Conservation (phyloP, 2,113 vertebrate species). For the Todiramphus chloris region DNA sequence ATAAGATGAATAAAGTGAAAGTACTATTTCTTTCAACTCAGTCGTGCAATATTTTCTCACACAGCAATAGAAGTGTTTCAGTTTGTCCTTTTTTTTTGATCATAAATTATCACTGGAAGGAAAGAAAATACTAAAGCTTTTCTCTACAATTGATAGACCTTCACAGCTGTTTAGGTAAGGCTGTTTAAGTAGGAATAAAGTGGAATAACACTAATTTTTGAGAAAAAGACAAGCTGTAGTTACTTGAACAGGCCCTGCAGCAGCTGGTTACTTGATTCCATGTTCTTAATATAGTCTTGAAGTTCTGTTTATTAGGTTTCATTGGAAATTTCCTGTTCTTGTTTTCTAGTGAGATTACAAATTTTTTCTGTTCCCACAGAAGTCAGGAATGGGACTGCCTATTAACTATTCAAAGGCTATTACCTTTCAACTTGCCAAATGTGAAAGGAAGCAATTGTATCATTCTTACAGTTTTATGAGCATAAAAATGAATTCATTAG, state of each 20-base stretch:
- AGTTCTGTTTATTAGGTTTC: neutral
- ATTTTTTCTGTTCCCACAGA: neutral
- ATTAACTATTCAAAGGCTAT: neutral
- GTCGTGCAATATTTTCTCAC: neutral
- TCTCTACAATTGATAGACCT: neutral
- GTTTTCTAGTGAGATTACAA: neutral
- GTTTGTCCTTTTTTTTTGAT: neutral
- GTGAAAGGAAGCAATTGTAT: constrained; percentile 17
- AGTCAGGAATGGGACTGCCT: neutral
- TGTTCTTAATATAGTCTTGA: neutral
- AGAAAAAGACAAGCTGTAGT: neutral
- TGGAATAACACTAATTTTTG: neutral
- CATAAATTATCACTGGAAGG: neutral
- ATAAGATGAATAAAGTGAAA: neutral
- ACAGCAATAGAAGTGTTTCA: neutral
- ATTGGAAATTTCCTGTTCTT: neutral
- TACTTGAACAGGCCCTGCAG: neutral
- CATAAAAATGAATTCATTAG: constrained; percentile 53
- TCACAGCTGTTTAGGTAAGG: neutral
- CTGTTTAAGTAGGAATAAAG: neutral
- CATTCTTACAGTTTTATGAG: constrained; percentile 26
- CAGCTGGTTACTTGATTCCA: neutral
- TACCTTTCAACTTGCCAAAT: constrained; percentile 25
- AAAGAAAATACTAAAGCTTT: neutral
- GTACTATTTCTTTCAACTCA: neutral